Evolutionary conservation across 1,140 invertebrate genomes (phyloP).

Genomic region (Trichonephila clavipes): DNA sequence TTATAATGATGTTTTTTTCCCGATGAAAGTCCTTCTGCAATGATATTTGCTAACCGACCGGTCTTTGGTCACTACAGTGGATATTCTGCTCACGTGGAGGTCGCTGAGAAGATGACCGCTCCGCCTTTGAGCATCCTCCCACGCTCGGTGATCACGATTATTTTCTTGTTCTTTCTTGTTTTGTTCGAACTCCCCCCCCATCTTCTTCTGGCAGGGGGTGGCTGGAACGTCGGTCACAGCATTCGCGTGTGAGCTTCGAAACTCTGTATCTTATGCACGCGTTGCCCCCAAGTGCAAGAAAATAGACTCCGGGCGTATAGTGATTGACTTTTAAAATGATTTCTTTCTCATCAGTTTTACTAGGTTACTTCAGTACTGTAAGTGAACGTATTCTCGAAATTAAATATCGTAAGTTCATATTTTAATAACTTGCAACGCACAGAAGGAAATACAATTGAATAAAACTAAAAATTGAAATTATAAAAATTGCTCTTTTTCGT

Average conservation of each 20-base stretch:
- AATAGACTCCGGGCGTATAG: background rate
- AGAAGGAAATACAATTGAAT: too few relatives aligned
- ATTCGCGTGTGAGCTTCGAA: constrained; percentile 49
- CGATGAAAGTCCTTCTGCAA: background rate
- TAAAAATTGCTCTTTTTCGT: too few relatives aligned
- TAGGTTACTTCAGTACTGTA: background rate
- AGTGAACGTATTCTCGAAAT: background rate
- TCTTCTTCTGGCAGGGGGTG: background rate
- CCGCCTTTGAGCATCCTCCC: constrained; percentile 40
- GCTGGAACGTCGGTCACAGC: constrained; percentile 32
- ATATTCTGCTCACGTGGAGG: constrained; percentile 49
- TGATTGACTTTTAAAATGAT: background rate
- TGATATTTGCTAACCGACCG: constrained; percentile 16
- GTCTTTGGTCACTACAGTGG: background rate
- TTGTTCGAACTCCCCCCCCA: background rate
- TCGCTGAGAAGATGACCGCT: background rate
- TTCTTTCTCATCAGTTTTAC: background rate
- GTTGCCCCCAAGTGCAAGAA: background rate
- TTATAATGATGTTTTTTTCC: background rate
- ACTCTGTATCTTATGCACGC: background rate
- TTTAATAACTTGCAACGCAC: too few relatives aligned
- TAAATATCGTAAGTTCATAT: background rate
- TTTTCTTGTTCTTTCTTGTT: background rate
- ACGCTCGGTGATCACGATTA: constrained; percentile 61
- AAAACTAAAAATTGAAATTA: too few relatives aligned